Conservation (phyloP, 2,888 invertebrate genomes). For the Cataglyphis altisquamis region DNA sequence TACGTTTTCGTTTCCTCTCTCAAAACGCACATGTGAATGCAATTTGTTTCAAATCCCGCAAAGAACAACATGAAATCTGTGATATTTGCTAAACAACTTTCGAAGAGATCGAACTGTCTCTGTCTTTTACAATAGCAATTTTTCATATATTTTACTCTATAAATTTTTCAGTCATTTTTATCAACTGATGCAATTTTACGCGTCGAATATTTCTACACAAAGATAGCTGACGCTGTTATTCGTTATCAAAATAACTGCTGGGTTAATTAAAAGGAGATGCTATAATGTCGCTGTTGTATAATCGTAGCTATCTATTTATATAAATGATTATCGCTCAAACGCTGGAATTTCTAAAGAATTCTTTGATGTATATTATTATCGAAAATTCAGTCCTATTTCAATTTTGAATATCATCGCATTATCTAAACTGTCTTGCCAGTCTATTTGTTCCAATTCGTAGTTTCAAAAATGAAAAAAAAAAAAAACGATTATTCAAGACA, state of each 20-base stretch:
- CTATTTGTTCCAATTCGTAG: not conserved
- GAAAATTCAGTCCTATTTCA: not conserved
- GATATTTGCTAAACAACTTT: conserved; percentile 67
- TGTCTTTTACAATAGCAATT: not conserved
- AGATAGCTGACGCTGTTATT: conserved; percentile 27
- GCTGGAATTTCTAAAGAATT: not conserved
- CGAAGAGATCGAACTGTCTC: conserved; percentile 57
- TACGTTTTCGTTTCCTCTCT: not conserved
- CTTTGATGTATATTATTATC: not conserved
- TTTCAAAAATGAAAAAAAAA: not conserved
- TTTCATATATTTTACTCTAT: not conserved
- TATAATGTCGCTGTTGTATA: not conserved
- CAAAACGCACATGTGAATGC: not conserved
- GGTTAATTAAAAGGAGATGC: conserved; percentile 35
- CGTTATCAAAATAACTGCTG: conserved; percentile 12
- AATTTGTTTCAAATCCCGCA: conserved; percentile 12
- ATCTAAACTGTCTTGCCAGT: not conserved
- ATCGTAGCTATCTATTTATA: not conserved
- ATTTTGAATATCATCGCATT: too few species aligned
- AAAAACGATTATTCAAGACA: conserved; percentile 34
- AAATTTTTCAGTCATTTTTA: not conserved
- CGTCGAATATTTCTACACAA: not conserved
- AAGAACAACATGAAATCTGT: conserved; percentile 54
- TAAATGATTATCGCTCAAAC: not conserved
- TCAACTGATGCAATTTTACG: not conserved